Conservation (phyloP, 2,888 invertebrate species). For the Spatulosminthurus flaviceps region DNA sequence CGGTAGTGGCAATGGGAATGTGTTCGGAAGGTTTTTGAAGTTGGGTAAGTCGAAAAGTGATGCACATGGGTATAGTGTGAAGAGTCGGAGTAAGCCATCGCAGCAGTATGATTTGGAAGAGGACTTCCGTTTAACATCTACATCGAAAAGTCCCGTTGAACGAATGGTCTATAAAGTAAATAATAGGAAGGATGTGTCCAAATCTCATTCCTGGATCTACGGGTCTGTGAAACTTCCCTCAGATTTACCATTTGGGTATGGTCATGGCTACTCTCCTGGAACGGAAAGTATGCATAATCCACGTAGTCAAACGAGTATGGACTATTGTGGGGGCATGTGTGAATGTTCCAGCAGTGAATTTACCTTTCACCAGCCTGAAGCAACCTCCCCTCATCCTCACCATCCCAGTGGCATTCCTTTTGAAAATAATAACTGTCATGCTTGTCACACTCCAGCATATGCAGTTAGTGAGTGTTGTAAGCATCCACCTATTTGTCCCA, state of each 20-base stretch:
- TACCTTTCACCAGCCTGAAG: conserved; percentile 30
- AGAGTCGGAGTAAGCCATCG: conserved; percentile 24
- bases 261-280: conserved; percentile 35
- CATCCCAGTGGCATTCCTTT: background rate
- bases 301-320: conserved; percentile 49
- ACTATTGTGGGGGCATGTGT: conserved; percentile 58
- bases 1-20: conserved; percentile 42
- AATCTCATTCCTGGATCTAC: conserved; percentile 63
- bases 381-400: background rate
- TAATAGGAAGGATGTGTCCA: conserved; percentile 57
- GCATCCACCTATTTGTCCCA: background rate
- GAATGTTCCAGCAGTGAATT: conserved; percentile 52
- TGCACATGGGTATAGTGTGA: conserved; percentile 50
- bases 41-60: conserved; percentile 63
- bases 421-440: background rate
- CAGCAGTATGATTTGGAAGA: conserved; percentile 54
- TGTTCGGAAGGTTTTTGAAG: conserved; percentile 62
- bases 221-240: conserved; percentile 59
- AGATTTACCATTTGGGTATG: conserved; percentile 61
- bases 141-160: conserved; percentile 57
- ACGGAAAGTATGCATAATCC: background rate
- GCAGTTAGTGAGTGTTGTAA: conserved; percentile 19
- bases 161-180: conserved; percentile 61
- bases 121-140: conserved; percentile 57
- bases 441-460: conserved; percentile 1